Evolutionary conservation across 2,113 vertebrate species (phyloP), one percentile per base, ranked within the genome.

Genomic region (Gnathonemus echidnorhynchus): DNA sequence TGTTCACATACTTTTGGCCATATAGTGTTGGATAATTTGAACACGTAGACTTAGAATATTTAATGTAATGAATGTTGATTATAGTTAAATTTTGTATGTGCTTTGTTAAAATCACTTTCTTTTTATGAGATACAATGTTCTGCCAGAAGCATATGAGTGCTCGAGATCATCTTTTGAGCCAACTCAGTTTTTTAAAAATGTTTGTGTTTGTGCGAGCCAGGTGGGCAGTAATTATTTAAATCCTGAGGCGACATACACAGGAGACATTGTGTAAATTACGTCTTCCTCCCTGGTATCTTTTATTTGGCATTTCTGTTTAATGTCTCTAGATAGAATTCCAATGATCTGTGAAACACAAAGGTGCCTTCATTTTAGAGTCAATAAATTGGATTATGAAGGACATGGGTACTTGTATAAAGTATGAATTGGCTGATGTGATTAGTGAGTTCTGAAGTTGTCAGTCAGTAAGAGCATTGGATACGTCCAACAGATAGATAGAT

Each of bases 381-480:
- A 83, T 31, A 48, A 85, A 85, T 85, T 85, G 45, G 45, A 45
- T 85, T n/a, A 85, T n/a, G 21, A 45, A 70, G 84, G 84, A 56
- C 88, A 70, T 66, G 88, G 66, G n/a, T 89, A 88, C 90, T 90
- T 70, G 66, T 87, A 80, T 90, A 53, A 88, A 88, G 86, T 85
- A 74, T 27, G 48, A 46, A 66, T 39, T 90, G 21, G 88, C 91
- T 49, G 62, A 87, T 66, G 56, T 74, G 3, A 66, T 27, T 66
- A 27, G 62, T 66, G 62, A 66, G 62, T 27, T 66, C 9, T 66
- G 27, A 27, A 66, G 8, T 27, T 66, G 58, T 5, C 58, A 66
- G n/a, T 66, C 93, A 91, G 93, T 93, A 92, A 92, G 90, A 93
- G 89, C 92, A 91, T 93, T 88, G 91, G 90, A 92, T 91, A 89